Evolutionary conservation across 2,113 vertebrate genomes (phyloP).

Genomic region (Symphodus melops): DNA sequence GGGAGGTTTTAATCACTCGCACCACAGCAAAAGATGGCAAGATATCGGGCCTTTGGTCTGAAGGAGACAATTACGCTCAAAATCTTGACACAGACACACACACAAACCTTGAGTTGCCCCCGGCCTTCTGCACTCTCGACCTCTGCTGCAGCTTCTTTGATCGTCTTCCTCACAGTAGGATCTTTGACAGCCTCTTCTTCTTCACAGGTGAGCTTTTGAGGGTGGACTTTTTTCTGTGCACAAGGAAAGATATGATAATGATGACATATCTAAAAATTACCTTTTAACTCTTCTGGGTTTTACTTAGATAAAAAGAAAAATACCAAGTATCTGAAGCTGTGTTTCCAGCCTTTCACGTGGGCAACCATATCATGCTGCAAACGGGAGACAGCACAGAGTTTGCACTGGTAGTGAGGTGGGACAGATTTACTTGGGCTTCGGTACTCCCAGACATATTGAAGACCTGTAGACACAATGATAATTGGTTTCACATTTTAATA

Average conservation of each 20-base stretch:
- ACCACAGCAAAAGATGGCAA: too few relatives aligned
- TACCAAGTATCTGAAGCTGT: conserved; percentile 82
- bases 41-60: too few relatives aligned
- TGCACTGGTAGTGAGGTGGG: conserved; percentile 85
- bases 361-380: conserved; percentile 81
- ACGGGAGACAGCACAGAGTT: conserved; percentile 79
- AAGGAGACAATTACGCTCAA: too few relatives aligned
- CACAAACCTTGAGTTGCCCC: conserved; percentile 82
- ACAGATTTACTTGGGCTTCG: conserved; percentile 84
- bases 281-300: neutral
- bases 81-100: too few relatives aligned
- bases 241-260: neutral
- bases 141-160: conserved; percentile 73
- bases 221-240: conserved; percentile 74
- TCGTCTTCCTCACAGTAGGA: conserved; percentile 65
- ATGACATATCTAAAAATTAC: neutral
- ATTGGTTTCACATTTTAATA: conserved; percentile 10
- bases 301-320: conserved; percentile 15
- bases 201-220: conserved; percentile 66
- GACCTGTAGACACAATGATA: conserved; percentile 70
- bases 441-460: conserved; percentile 86
- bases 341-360: conserved; percentile 84
- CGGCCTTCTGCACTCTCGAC: conserved; percentile 77
- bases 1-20: too few relatives aligned
- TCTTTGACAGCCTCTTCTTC: conserved; percentile 76